A percentile compares a stretch with the other conserved stretches of the same genome.
Evolutionary conservation across 2,113 vertebrate species (phyloP).

Genomic region (Crotalus helleri): DNA sequence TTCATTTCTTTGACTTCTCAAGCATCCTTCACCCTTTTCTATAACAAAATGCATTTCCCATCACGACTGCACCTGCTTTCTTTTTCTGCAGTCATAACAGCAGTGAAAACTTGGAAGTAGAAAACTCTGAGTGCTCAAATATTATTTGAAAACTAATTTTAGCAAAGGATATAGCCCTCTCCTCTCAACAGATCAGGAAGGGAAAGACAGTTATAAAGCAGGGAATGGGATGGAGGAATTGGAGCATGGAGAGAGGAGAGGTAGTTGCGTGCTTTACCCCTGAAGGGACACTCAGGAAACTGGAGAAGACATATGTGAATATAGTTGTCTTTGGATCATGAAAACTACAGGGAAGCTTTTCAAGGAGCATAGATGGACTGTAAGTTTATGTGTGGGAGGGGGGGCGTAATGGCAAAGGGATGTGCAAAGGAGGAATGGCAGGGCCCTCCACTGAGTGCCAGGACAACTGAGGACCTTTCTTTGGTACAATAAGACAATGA

Average conservation of each 20-base stretch:
- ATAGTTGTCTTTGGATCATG: background rate
- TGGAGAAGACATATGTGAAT: background rate
- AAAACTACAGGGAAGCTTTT: background rate
- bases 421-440: background rate
- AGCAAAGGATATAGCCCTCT: background rate
- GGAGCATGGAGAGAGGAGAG: background rate
- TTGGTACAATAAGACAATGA: background rate
- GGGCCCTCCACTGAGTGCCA: background rate
- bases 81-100: background rate
- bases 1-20: background rate
- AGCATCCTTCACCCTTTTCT: background rate
- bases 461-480: background rate
- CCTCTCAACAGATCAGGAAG: background rate
- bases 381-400: background rate
- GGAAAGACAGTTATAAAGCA: background rate
- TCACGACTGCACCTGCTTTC: background rate
- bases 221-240: background rate
- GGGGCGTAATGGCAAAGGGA: background rate
- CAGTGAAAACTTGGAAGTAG: background rate
- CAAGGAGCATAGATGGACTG: background rate
- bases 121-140: background rate
- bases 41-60: background rate
- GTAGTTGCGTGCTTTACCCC: background rate
- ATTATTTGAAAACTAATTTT: background rate
- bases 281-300: background rate